Evolutionary conservation across 2,113 vertebrate species (phyloP), one percentile per base, ranked within the genome.

Genomic region (Cinclus cinclus): DNA sequence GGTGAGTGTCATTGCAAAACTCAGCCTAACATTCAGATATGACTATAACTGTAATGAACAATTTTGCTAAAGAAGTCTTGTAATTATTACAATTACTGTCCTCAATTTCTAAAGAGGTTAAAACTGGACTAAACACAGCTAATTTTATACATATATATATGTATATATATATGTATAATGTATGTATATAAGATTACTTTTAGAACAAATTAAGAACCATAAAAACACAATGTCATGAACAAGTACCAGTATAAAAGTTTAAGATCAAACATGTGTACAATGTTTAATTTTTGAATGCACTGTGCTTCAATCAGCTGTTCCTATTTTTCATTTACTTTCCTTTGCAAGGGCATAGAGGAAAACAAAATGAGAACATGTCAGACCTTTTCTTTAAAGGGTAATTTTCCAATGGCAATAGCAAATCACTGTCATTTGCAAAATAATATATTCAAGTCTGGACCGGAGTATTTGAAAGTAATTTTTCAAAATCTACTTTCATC

Each of bases 281-380:
- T 60, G 56, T 20, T 44, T 88, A 19, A 44, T 69, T 89, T 77
- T 86, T 91, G 7, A 83, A n/a, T 3, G 18, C 37, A 58, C 18
- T 55, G 15, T 64, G 23, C 17, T 87, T 94, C 82, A 83, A 50
- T 73, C 15, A 59, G 10, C 60, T 80, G 37, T 22, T 69, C 52
- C 35, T 92, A 30, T 71, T 92, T 64, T 92, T 65, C 42, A 58
- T 97, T 91, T 79, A 86, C 64, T 95, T 28, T 83, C 30, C 13
- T 86, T 44, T 92, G 53, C 27, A 87, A 89, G 49, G 55, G 13
- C 49, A 85, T 7, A 63, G 60, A 87, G 15, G 31, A 83, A 82
- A 95, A 55, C 30, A 60, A 67, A 56, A 73, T 55, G 41, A 78
- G 39, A 73, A 73, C 10, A 53, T 2, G 28, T 47, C 8, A 88